Conservation (phyloP, 2,888 invertebrate species). For the Brachyopa scutellaris region DNA sequence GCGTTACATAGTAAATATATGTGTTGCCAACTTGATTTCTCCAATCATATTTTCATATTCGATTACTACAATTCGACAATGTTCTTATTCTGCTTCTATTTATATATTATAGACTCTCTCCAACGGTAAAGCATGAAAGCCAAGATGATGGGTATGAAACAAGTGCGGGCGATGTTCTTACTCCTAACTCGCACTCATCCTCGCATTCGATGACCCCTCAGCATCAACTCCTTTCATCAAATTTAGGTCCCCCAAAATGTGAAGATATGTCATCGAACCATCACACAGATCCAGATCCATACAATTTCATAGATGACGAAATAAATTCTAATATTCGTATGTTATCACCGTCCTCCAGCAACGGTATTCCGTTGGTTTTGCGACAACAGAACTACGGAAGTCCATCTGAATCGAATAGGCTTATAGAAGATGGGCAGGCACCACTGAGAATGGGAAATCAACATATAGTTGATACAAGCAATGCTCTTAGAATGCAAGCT, state of each 20-base stretch:
- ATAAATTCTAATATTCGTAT: conserved; percentile 76
- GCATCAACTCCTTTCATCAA: conserved; percentile 73
- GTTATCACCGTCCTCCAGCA: conserved; percentile 72
- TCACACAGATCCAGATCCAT: conserved; percentile 86
- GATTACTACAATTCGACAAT: too few relatives aligned
- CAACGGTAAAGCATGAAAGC: conserved; percentile 85
- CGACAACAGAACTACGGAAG: conserved; percentile 48
- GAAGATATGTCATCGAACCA: conserved; percentile 65
- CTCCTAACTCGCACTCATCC: conserved; percentile 79
- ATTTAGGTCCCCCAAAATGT: conserved; percentile 74
- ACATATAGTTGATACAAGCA: conserved; percentile 31
- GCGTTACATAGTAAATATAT: too few relatives aligned
- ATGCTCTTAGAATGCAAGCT: conserved; percentile 21
- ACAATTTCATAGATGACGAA: conserved; percentile 93
- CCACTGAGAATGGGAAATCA: conserved; percentile 13
- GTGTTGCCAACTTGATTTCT: too few relatives aligned
- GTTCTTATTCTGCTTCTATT: too few relatives aligned
- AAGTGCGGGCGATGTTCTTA: conserved; percentile 85
- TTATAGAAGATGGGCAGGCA: conserved; percentile 27
- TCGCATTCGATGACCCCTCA: conserved; percentile 78
- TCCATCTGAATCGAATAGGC: conserved; percentile 34
- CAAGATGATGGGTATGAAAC: conserved; percentile 96
- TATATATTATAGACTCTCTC: conserved; percentile 77
- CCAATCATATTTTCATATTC: too few relatives aligned
- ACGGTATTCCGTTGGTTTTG: conserved; percentile 38